phyloP scores from a whole-genome alignment of 2,888 invertebrate species.

The Diplazon laetatorius region DNA sequence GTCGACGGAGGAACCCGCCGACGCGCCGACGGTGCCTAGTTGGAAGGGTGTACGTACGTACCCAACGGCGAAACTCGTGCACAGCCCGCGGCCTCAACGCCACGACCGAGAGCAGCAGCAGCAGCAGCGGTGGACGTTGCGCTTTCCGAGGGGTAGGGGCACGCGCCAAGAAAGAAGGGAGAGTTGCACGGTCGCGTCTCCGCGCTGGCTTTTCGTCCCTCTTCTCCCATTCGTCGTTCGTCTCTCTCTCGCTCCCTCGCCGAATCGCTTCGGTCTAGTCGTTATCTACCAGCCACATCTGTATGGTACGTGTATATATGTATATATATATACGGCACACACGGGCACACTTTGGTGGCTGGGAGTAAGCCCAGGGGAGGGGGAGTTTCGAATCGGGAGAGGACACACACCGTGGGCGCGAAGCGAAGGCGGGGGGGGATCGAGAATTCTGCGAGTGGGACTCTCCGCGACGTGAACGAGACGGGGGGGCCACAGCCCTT shows the following conservation, averaged over 20 bases:
- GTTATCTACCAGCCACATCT: constrained; percentile 6
- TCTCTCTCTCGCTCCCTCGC: constrained; percentile 53
- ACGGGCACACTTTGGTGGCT: constrained; percentile 50
- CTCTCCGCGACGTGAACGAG: constrained; percentile 63
- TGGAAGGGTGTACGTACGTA: constrained; percentile 56
- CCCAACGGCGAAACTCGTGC: constrained; percentile 63
- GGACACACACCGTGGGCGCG: constrained; percentile 71
- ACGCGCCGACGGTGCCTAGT: constrained; percentile 38
- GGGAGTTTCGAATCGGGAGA: constrained; percentile 75
- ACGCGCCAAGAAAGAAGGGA: constrained; percentile 78
- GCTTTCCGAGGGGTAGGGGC: constrained; percentile 74
- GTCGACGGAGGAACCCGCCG: constrained; percentile 52
- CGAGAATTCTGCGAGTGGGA: constrained; percentile 72
- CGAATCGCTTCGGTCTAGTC: background rate
- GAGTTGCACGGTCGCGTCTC: constrained; percentile 62
- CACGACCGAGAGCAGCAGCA: constrained; percentile 33
- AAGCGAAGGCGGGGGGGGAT: constrained; percentile 72
- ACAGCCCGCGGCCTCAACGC: constrained; percentile 36
- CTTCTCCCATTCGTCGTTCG: constrained; percentile 35
- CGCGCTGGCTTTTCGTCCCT: constrained; percentile 24
- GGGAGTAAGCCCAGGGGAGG: constrained; percentile 69
- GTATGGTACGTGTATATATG: constrained; percentile 29
- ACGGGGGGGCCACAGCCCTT: constrained; percentile 64
- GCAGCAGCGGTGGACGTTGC: constrained; percentile 51
- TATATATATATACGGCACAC: constrained; percentile 14